Evolutionary conservation across 2,113 vertebrate species (phyloP), one percentile per base, ranked within the genome.

Genomic region (Carollia perspicillata): DNA sequence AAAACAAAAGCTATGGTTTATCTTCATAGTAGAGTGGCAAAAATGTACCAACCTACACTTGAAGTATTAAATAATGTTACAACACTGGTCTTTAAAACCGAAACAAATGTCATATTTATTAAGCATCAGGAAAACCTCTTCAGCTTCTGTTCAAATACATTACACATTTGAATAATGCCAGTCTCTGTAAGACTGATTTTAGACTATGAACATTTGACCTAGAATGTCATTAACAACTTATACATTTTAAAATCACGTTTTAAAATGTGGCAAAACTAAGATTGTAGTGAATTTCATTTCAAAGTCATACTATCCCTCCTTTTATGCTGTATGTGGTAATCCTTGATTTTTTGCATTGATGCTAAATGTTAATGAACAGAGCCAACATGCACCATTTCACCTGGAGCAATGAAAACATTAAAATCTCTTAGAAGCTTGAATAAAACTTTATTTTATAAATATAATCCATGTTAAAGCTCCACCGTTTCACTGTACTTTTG

Each of bases 381-480:
- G 93, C 96, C 97, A 86, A 98, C 97, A 84, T 96, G 97, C 96
- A 98, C 98, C 98, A 95, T 98, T 98, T 98, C 98, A 98, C 98
- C 98, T 97, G 98, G 97, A 98, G 98, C 98, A 98, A 98, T 98
- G 98, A 98, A 98, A 99, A 99, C 98, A 99, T 98, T 98, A 98
- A 98, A 98, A 99, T 98, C 98, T 98, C 98, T 98, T 93, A 98
- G 98, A 99, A 98, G 98, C 97, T 97, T 98, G 98, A 99, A 99
- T 98, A 98, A 98, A 99, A 99, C 98, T 98, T 99, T 98, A 99
- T 99, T 99, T 98, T 99, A 99, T 98, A 99, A 99, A 99, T 99
- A 99, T 98, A 98, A 98, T 98, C 98, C 98, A 98, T 97, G 97
- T 98, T 97, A 98, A 98, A 98, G 98, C 98, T 98, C 96, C 98